Evolutionary conservation across 35 echinoderm and acorn worm species (phyloP), one percentile per base, ranked within the genome.

Genomic region (Nesometra sesokonis): DNA sequence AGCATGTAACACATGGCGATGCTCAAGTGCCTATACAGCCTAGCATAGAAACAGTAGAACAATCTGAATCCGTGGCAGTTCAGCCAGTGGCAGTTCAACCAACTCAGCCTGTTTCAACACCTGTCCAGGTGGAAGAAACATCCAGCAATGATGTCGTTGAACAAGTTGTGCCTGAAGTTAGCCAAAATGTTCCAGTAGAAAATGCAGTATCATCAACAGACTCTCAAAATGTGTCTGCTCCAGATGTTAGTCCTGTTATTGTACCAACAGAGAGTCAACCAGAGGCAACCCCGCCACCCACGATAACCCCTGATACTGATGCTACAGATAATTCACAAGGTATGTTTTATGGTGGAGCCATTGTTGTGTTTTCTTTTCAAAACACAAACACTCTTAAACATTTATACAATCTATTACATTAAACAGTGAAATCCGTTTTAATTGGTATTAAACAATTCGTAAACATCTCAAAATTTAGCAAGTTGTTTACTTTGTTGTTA

Each of bases 161-260:
- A 46, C 13, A 35, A 77, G 35, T 17, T 35, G 27, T 2, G 39
- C 23, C 79, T 37, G 37, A n/a, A n/a, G n/a, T n/a, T n/a, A n/a
- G n/a, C n/a, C n/a, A n/a, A n/a, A n/a, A n/a, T 19, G 87, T 31
- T 80, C 31, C 92, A 36, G 78, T 80, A 77, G 38, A 31, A 37
- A 36, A 38, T 83, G 81, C 76, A 21, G n/a, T n/a, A n/a, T n/a
- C n/a, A n/a, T n/a, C n/a, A n/a, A n/a, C n/a, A n/a, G n/a, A n/a
- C n/a, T 35, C 23, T 32, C 32, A 86, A 40, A 27, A 86, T 36
- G 13, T 37, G 39, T 29, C 85, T 11, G 31, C 80, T 37, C 34
- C 32, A 34, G 76, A 37, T 35, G 82, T 40, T 3, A 33, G 19
- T 35, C 21, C 32, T 32, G 33, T 30, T 34, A 31, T 27, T 19